Evolutionary conservation across 2,797 vertebrate genomes (phyloP).

Genomic region (Microhierax caerulescens): DNA sequence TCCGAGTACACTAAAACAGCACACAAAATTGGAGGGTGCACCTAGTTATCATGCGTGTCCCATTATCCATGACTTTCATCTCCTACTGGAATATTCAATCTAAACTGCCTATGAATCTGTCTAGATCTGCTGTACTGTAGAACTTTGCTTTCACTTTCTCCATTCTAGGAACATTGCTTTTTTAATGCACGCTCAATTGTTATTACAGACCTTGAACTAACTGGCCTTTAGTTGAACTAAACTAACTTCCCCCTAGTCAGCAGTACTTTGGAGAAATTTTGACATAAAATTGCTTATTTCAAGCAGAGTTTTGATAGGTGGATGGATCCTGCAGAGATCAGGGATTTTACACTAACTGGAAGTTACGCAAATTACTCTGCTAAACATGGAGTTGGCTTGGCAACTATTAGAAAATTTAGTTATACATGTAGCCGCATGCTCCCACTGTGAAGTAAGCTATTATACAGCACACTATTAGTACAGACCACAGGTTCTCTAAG

Average conservation of each 20-base stretch:
- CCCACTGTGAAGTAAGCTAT: background rate
- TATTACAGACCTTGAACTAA: background rate
- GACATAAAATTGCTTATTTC: background rate
- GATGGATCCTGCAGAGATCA: background rate
- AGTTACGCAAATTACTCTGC: background rate
- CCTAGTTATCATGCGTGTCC: fast-evolving
- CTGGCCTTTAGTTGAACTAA: background rate
- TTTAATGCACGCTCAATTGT: fast-evolving
- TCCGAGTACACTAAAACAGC: background rate
- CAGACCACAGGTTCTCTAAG: background rate
- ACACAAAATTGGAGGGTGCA: background rate
- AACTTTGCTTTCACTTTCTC: background rate
- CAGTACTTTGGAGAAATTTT: background rate
- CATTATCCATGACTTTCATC: background rate
- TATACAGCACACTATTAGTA: background rate
- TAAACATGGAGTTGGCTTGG: constrained; percentile 9
- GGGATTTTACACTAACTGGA: background rate
- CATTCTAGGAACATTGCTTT: background rate
- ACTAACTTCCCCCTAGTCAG: background rate
- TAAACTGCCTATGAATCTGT: no score
- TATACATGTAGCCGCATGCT: background rate
- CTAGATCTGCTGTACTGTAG: background rate
- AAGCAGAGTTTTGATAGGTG: background rate
- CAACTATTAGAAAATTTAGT: constrained; percentile 10
- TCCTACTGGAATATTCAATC: background rate